Percentiles rank a stretch among this genome's conserved stretches.
Evolutionary conservation across 1,140 invertebrate species (phyloP).

Genomic region (Bombus haemorrhoidalis): DNA sequence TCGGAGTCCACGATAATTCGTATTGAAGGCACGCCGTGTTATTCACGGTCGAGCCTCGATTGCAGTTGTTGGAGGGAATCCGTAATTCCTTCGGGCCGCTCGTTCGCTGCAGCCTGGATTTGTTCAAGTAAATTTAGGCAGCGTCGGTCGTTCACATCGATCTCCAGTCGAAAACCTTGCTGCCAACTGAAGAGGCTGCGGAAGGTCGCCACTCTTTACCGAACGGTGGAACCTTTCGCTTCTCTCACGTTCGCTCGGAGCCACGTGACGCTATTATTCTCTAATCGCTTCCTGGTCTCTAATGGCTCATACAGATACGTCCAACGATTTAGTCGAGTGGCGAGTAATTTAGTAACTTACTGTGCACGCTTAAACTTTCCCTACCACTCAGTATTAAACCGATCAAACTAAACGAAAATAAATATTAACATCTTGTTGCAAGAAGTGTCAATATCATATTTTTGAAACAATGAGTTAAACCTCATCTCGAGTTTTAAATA

Average conservation of each 20-base stretch:
- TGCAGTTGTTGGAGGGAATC: not conserved
- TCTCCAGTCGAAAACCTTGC: not conserved
- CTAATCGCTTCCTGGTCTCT: not conserved
- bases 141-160: constrained; percentile 20
- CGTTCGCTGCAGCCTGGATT: constrained; percentile 2
- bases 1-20: not conserved
- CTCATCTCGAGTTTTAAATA: too few species aligned
- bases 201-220: not conserved
- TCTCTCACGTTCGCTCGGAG: not conserved
- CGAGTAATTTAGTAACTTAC: too few species aligned
- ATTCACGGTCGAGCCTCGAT: not conserved
- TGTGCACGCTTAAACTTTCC: too few species aligned
- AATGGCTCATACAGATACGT: too few species aligned
- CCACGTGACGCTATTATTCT: not conserved
- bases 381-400: too few species aligned
- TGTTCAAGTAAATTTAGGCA: constrained; percentile 20
- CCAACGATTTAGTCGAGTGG: too few species aligned
- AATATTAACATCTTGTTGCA: too few species aligned
- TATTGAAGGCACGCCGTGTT: not conserved
- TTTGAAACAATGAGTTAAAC: too few species aligned
- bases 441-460: too few species aligned
- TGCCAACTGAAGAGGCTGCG: too few species aligned
- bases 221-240: not conserved
- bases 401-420: too few species aligned
- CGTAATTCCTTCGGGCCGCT: not conserved